Percentiles rank a stretch among this genome's conserved stretches.
Evolutionary conservation across 1,140 invertebrate genomes (phyloP).

Genomic region (Brachystomella parvula): DNA sequence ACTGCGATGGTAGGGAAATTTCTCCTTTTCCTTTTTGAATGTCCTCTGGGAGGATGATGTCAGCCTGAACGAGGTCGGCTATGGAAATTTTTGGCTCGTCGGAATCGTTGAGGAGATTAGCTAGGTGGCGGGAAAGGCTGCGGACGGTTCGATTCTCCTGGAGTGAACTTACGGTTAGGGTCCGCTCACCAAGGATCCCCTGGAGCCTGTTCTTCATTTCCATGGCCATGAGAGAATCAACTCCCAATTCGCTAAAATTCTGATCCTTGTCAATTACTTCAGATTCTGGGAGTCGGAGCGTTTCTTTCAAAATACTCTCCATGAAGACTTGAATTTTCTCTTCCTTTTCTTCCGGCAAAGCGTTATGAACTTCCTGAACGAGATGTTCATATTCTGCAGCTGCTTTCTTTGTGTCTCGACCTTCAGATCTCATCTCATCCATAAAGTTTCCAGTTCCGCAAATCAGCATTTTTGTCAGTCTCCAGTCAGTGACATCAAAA

Average conservation of each 20-base stretch:
- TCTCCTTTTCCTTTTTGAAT: too few relatives aligned
- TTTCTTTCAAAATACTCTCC: slow-evolving; percentile 5
- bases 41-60: too few relatives aligned
- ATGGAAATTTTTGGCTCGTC: too few relatives aligned
- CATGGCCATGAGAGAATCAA: slow-evolving; percentile 18
- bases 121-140: not conserved
- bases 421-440: too few relatives aligned
- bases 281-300: slow-evolving; percentile 2
- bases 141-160: not conserved
- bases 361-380: too few relatives aligned
- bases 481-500: too few relatives aligned
- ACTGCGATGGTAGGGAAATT: not conserved
- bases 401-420: too few relatives aligned
- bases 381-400: too few relatives aligned
- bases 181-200: not conserved
- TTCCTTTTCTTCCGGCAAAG: not conserved
- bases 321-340: slow-evolving; percentile 7
- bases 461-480: too few relatives aligned
- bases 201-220: slow-evolving; percentile 15
- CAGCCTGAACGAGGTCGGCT: not conserved
- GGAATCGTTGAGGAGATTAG: not conserved
- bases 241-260: slow-evolving; percentile 15
- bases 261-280: slow-evolving; percentile 16
- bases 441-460: too few relatives aligned
- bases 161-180: not conserved